Evolutionary conservation across 2,113 vertebrate species (phyloP).

Genomic region (Cavia porcellus): DNA sequence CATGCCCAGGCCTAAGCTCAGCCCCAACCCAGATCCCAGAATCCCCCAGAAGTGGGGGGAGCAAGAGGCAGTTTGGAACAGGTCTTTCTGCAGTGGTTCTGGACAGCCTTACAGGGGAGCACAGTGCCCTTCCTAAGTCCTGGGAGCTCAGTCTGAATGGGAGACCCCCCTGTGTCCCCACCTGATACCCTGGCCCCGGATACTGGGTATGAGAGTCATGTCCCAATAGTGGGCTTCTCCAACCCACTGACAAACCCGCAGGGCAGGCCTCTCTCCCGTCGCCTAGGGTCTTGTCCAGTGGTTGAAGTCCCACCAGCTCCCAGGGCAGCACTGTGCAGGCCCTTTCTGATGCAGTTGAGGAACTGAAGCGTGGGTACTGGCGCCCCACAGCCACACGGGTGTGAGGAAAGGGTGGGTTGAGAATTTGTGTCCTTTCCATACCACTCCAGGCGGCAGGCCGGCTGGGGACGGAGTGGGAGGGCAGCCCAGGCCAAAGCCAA

Average conservation of each 20-base stretch:
- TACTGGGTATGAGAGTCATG: too few species aligned
- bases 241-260: neutral
- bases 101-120: neutral
- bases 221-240: neutral
- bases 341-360: neutral
- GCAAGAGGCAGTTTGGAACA: neutral
- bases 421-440: neutral
- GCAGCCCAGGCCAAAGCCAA: neutral
- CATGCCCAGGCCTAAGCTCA: neutral
- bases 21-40: neutral
- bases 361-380: neutral
- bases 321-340: neutral
- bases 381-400: neutral
- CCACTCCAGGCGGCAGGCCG: neutral
- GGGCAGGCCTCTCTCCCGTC: neutral
- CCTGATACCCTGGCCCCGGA: neutral
- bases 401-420: neutral
- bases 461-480: neutral
- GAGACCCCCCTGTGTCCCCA: neutral
- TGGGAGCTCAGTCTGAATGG: neutral
- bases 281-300: neutral
- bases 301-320: neutral
- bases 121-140: too few species aligned
- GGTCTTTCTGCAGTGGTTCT: neutral
- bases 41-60: neutral